Evolutionary conservation across 2,113 vertebrate species (phyloP), one percentile per base, ranked within the genome.

Genomic region (Albula goreensis): DNA sequence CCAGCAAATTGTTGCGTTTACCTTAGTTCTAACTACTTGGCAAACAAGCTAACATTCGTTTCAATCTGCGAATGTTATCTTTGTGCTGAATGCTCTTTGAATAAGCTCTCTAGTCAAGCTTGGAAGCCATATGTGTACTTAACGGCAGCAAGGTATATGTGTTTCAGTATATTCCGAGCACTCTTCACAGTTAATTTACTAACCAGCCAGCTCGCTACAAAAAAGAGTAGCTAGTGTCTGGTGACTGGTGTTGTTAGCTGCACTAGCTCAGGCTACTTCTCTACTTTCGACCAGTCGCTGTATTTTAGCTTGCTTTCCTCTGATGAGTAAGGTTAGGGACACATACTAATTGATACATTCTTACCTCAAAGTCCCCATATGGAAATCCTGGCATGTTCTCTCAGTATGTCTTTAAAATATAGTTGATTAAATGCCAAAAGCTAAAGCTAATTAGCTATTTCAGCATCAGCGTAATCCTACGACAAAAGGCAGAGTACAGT

Each of bases 341-440:
- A 8, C 70, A 25, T 70, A 70, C 17, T 70, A 25, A 31, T 22
- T 11, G 31, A 74, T 31, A 31, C 25, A n/a, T 5, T 74, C 70
- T 74, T 74, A 85, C 85, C 85, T 85, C 51, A 56, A 80, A 80
- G 78, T 85, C 85, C 53, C 56, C 56, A 56, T 81, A 81, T 22
- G 85, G 48, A 81, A 66, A 85, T 31, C 78, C 85, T 50, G 85
- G 85, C 85, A 85, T 85, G 6, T 49, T 50, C 0, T n/a, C 41
- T 79, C 70, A 74, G 31, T 74, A 74, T 74, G 0, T 7, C 5
- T 78, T 41, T 41, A 41, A 41, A 7, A 19, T 41, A 12, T 66
- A 66, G 19, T 79, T 19, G 48, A 78, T 41, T 19, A 15, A 74
- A 31, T 79, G 15, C 19, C 50, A 25, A 11, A 2, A 78, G 31